A percentile compares a stretch with the other conserved stretches of the same genome.
These are phyloP conservation scores for Hypolimnas misippus DNA, from an alignment of 2,888 invertebrate species.

Conservation along the genomic window DNA sequence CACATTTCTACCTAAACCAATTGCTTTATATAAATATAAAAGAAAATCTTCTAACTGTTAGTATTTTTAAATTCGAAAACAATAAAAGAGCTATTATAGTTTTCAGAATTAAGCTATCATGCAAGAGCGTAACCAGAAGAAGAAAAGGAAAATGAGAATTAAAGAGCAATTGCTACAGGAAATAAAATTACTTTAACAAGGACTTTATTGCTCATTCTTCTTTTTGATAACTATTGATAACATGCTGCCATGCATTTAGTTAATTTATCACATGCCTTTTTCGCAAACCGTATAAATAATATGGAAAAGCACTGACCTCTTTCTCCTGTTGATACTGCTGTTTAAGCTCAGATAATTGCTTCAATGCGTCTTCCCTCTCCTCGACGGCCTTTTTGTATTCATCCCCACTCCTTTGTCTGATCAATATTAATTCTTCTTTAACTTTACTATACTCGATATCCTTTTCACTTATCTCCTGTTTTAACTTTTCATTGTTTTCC, in stretches of 20 bases:
- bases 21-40: not conserved
- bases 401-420: slow-evolving; percentile 68
- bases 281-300: not conserved
- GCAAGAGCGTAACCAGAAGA: not conserved
- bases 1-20: slow-evolving; percentile 11
- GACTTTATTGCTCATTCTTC: too few relatives aligned
- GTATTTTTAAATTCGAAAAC: not conserved
- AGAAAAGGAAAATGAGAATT: not conserved
- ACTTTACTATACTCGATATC: slow-evolving; percentile 66
- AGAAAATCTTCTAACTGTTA: not conserved
- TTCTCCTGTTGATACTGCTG: slow-evolving; percentile 68
- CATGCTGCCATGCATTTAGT: not conserved
- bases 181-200: not conserved
- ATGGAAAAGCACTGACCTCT: slow-evolving; percentile 62
- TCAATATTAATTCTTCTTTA: slow-evolving; percentile 65
- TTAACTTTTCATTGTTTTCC: slow-evolving; percentile 63
- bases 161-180: not conserved
- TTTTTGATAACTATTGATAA: too few relatives aligned
- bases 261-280: slow-evolving; percentile 16
- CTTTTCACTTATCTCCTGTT: slow-evolving; percentile 64
- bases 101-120: not conserved
- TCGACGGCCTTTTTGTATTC: slow-evolving; percentile 69
- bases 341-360: slow-evolving; percentile 62
- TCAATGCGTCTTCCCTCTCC: slow-evolving; percentile 67
- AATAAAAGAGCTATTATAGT: not conserved